phyloP scores from a whole-genome alignment of 2,888 invertebrate species.

The Coleophora deauratella region DNA sequence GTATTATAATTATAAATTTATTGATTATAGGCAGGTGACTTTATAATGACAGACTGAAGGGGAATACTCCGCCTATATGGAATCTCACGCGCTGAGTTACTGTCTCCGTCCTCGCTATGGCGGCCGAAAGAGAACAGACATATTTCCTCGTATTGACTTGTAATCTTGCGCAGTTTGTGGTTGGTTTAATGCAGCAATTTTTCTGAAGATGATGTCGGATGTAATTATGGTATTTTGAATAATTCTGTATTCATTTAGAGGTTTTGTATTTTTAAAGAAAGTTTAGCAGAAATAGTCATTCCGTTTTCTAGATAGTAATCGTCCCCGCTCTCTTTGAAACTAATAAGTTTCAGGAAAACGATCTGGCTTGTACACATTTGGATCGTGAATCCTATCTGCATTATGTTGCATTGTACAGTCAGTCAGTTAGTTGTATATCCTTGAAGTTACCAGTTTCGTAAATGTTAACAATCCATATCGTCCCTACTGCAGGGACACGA shows the following conservation, averaged over 20 bases:
- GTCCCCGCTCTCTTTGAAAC: no score
- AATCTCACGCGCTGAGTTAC: conserved; percentile 14
- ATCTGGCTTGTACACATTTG: background rate
- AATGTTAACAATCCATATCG: no score
- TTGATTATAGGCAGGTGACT: conserved; percentile 42
- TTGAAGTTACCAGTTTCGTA: no score
- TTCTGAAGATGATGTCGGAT: conserved; percentile 16
- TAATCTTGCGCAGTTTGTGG: conserved; percentile 24
- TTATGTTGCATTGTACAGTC: background rate
- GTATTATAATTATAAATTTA: conserved; percentile 46
- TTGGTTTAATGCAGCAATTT: conserved; percentile 27
- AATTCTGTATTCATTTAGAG: no score
- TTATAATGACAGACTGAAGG: conserved; percentile 35
- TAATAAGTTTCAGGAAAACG: background rate
- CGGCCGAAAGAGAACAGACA: conserved; percentile 25
- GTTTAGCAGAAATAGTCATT: no score
- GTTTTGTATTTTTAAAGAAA: no score
- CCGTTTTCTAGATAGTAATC: no score
- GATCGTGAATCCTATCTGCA: conserved; percentile 1
- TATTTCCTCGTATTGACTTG: conserved; percentile 33
- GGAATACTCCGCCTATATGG: conserved; percentile 9
- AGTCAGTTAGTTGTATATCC: no score
- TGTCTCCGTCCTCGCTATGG: conserved; percentile 30
- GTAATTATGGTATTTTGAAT: no score
- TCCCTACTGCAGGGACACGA: no score